phyloP scores from a whole-genome alignment of 2,888 invertebrate genomes.

The Ormia ochracea region DNA sequence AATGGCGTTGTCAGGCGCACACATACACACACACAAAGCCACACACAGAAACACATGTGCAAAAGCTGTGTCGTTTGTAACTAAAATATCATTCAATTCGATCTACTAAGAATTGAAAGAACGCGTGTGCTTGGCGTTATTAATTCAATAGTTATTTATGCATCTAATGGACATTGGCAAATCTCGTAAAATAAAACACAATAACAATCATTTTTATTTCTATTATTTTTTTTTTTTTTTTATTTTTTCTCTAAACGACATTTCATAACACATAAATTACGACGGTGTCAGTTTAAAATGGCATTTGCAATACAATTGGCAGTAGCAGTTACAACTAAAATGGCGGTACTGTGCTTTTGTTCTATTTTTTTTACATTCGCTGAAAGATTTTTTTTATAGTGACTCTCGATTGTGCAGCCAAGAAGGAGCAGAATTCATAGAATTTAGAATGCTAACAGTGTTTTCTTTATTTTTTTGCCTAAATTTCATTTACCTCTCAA shows the following conservation, averaged over 20 bases:
- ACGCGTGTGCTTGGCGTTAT: constrained; percentile 40
- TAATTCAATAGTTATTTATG: constrained; percentile 1
- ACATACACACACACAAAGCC: too few species aligned
- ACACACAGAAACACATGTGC: too few species aligned
- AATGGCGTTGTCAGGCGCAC: too few species aligned
- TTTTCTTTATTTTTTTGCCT: not conserved
- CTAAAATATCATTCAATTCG: too few species aligned
- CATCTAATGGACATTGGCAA: constrained; percentile 19
- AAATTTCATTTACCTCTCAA: constrained; percentile 36
- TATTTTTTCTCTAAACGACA: constrained; percentile 7
- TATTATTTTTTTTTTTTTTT: constrained; percentile 5
- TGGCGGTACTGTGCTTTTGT: constrained; percentile 40
- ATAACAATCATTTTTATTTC: constrained; percentile 13
- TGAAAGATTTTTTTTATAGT: not conserved
- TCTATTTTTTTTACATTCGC: not conserved
- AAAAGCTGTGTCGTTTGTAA: too few species aligned
- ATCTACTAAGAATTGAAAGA: not conserved
- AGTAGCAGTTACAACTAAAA: constrained; percentile 30
- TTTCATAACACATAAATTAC: constrained; percentile 49
- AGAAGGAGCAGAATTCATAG: constrained; percentile 2
- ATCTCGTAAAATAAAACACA: constrained; percentile 17
- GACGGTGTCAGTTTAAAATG: constrained; percentile 41
- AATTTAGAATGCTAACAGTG: not conserved
- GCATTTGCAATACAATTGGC: constrained; percentile 51
- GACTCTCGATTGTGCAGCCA: constrained; percentile 4